Evolutionary conservation across 37 sponge, comb jelly and placozoan genomes (phyloP).

Genomic region (Haliclona indistincta): DNA sequence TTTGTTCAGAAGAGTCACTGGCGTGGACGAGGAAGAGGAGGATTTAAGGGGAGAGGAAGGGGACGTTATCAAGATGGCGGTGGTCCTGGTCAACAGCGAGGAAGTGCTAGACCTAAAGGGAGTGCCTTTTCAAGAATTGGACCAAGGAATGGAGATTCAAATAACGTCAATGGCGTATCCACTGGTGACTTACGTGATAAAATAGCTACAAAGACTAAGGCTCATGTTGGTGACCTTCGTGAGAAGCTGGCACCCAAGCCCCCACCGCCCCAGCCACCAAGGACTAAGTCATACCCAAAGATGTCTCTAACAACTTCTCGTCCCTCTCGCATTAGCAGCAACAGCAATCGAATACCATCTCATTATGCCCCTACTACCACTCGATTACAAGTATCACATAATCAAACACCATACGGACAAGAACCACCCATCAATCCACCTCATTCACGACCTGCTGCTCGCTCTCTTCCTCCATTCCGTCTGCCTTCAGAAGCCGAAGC

Average conservation of each 20-base stretch:
- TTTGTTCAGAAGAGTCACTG: not conserved
- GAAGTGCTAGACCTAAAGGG: conserved; percentile 3
- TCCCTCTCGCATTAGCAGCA: too few species aligned
- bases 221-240: conserved; percentile 52
- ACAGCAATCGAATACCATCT: not conserved
- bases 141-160: not conserved
- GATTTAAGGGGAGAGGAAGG: not conserved
- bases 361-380: not conserved
- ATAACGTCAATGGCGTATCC: not conserved
- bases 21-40: not conserved
- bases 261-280: not conserved
- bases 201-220: conserved; percentile 41
- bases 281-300: not conserved
- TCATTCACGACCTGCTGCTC: not conserved
- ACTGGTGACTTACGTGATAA: conserved; percentile 46
- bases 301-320: not conserved
- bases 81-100: not conserved
- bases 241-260: conserved; percentile 49
- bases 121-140: not conserved
- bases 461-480: not conserved
- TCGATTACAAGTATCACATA: not conserved
- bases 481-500: conserved; percentile 56
- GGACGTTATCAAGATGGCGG: not conserved
- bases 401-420: not conserved
- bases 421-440: not conserved